Conservation (phyloP, 2,797 vertebrate genomes). For the Heliangelus exortis region DNA sequence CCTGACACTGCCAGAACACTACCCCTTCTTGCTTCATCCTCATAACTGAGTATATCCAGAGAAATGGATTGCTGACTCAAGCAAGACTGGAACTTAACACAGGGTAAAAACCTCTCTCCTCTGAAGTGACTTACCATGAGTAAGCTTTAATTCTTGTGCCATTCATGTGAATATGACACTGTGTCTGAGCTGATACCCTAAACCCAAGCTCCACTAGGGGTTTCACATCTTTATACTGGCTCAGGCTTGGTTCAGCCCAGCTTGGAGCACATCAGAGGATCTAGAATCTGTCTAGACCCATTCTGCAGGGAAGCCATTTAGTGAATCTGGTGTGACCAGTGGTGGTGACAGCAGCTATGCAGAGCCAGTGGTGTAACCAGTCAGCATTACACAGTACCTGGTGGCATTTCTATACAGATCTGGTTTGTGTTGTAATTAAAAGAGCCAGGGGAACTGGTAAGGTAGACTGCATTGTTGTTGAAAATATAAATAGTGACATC, state of each 20-base stretch:
- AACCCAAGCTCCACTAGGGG: background rate
- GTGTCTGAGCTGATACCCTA: background rate
- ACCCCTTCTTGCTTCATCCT: background rate
- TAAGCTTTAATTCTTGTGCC: background rate
- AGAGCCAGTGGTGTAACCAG: background rate
- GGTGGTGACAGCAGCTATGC: background rate
- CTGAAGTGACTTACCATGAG: background rate
- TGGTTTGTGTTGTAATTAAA: background rate
- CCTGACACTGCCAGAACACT: background rate
- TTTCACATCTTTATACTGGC: background rate
- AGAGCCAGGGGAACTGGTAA: background rate
- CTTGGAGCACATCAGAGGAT: background rate
- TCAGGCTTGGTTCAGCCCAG: background rate
- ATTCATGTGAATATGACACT: background rate
- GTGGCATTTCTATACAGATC: accelerated
- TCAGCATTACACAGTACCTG: background rate
- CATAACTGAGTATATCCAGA: background rate
- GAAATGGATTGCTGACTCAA: background rate
- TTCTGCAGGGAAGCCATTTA: background rate
- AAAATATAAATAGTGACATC: background rate
- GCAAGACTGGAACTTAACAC: background rate
- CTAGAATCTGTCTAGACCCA: background rate
- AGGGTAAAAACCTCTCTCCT: background rate
- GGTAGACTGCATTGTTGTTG: background rate
- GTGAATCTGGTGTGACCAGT: background rate